A percentile compares a stretch with the other conserved stretches of the same genome.
Conservation (phyloP, 2,113 vertebrate species). For the Sinocyclocheilus anshuiensis region DNA sequence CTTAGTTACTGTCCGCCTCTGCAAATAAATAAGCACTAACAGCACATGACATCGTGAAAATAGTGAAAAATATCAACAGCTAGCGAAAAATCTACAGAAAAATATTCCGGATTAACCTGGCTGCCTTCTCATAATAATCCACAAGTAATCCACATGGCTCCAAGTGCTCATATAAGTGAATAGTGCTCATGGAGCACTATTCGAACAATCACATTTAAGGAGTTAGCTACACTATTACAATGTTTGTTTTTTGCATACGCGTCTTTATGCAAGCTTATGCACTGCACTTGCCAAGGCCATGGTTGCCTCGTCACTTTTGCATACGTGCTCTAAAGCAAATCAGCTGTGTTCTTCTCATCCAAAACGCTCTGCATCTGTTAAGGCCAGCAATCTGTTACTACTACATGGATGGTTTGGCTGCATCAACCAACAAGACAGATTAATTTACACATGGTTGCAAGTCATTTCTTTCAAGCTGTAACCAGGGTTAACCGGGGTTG, state of each 20-base stretch:
- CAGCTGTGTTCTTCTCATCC: background rate
- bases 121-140: too few relatives aligned
- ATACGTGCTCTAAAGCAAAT: constrained; percentile 7
- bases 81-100: too few relatives aligned
- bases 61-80: too few relatives aligned
- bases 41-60: too few relatives aligned
- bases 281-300: constrained; percentile 8
- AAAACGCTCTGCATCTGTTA: constrained; percentile 9
- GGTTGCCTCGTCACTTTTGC: background rate
- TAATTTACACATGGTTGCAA: background rate
- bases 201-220: background rate
- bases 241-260: background rate
- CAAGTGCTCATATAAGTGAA: too few relatives aligned
- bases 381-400: constrained; percentile 13
- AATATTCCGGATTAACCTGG: too few relatives aligned
- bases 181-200: background rate
- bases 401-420: constrained; percentile 4
- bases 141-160: too few relatives aligned
- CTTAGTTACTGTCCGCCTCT: too few relatives aligned
- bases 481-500: constrained; percentile 8
- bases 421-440: constrained; percentile 24
- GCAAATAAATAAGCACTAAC: too few relatives aligned
- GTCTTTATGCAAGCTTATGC: constrained; percentile 8
- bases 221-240: background rate
- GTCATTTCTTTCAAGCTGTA: background rate